Evolutionary conservation across 2,888 invertebrate species (phyloP).

Genomic region (Steinernema scapterisci): DNA sequence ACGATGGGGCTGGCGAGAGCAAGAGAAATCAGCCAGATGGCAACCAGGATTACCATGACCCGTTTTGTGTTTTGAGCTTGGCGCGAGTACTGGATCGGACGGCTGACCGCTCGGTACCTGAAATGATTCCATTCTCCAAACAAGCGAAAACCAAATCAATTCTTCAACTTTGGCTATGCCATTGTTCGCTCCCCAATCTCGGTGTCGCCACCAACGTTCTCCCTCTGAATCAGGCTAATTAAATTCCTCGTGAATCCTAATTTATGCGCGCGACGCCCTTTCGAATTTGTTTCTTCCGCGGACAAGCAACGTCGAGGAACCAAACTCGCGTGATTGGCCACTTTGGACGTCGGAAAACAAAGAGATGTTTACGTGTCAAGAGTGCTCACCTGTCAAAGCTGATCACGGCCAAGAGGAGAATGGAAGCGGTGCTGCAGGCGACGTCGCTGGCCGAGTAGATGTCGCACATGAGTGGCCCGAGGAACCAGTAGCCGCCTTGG

Average conservation of each 20-base stretch:
- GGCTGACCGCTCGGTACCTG: conserved; percentile 97
- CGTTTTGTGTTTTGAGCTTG: conserved; percentile 89
- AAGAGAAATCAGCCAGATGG: conserved; percentile 93
- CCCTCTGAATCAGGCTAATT: no score
- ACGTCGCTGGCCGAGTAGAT: conserved; percentile 72
- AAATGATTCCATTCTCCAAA: conserved; percentile 32
- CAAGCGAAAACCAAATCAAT: no score
- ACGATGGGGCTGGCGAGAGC: conserved; percentile 94
- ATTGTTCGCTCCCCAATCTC: no score
- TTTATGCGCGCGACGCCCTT: no score
- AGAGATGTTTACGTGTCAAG: background rate
- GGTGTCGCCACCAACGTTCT: no score
- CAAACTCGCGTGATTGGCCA: no score
- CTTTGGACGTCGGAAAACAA: background rate
- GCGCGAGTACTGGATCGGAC: conserved; percentile 97
- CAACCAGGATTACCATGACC: conserved; percentile 88
- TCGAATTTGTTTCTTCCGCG: no score
- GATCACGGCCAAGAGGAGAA: conserved; percentile 71
- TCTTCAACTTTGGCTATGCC: no score
- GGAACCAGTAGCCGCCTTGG: conserved; percentile 69
- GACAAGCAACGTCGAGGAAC: no score
- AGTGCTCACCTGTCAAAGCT: conserved; percentile 70
- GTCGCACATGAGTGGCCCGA: conserved; percentile 71
- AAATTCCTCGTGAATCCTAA: no score
- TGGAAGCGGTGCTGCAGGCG: conserved; percentile 71